These are phyloP conservation scores for Yasuhikotakia modesta DNA, from an alignment of 2,797 vertebrate genomes.

Conservation along the genomic window DNA sequence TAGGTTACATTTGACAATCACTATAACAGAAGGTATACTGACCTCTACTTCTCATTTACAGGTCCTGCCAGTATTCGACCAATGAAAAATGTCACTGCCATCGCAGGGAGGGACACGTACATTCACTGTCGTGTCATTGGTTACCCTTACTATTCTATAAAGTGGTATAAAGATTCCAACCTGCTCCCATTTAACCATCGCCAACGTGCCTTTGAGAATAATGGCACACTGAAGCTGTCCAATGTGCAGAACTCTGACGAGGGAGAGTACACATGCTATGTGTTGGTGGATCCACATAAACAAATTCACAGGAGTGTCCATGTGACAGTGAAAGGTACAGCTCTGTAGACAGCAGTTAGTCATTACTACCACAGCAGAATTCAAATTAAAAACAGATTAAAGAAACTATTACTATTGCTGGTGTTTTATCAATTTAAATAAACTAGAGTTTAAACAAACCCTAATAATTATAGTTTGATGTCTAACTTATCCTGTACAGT, in stretches of 20 bases:
- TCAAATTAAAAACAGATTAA: neutral
- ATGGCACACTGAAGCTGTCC: conserved; percentile 92
- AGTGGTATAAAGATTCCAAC: conserved; percentile 98
- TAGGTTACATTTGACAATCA: conserved; percentile 12
- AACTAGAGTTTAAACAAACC: too few species aligned
- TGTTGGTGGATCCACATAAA: conserved; percentile 93
- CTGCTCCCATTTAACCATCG: conserved; percentile 97
- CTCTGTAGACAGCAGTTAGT: conserved; percentile 1
- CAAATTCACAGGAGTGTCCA: conserved; percentile 97
- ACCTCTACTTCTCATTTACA: conserved; percentile 67
- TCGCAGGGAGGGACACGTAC: conserved; percentile 93
- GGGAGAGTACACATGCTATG: conserved; percentile 96
- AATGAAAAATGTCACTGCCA: conserved; percentile 98
- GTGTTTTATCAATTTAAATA: too few species aligned
- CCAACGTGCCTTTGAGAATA: conserved; percentile 97
- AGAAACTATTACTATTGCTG: too few species aligned
- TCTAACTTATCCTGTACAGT: too few species aligned
- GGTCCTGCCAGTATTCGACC: conserved; percentile 95
- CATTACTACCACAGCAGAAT: neutral
- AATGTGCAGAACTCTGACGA: conserved; percentile 96
- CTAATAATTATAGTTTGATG: too few species aligned
- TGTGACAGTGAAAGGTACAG: conserved; percentile 90
- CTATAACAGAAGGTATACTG: conserved; percentile 23
- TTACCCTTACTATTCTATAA: conserved; percentile 98
- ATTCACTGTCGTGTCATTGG: conserved; percentile 98